Percentiles rank a stretch among this genome's conserved stretches.
Evolutionary conservation across 2,888 invertebrate species (phyloP).

Genomic region (Pammene fasciana): DNA sequence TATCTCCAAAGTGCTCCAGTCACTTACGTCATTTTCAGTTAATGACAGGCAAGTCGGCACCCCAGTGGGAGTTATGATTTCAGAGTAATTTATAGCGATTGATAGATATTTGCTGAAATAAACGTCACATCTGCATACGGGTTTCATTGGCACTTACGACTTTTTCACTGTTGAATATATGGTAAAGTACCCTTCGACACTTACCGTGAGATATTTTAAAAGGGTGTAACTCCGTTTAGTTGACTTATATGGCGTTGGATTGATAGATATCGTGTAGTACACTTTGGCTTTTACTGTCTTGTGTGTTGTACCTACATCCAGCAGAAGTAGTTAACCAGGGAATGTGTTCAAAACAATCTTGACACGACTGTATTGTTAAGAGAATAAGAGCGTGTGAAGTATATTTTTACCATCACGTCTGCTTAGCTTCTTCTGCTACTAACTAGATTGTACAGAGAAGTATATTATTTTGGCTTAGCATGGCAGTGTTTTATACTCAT

Average conservation of each 20-base stretch:
- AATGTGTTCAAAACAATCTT: too few species aligned
- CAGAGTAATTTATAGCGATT: conserved; percentile 32
- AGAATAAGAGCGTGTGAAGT: too few species aligned
- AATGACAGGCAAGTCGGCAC: not conserved
- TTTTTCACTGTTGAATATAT: not conserved
- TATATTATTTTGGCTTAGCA: not conserved
- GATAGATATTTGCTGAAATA: conserved; percentile 23
- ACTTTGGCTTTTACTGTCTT: not conserved
- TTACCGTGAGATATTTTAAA: conserved; percentile 15
- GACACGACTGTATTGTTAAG: too few species aligned
- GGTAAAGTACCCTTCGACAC: conserved; percentile 33
- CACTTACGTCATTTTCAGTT: not conserved
- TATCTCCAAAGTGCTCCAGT: not conserved
- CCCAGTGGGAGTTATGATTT: conserved; percentile 43
- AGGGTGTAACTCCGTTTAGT: conserved; percentile 7
- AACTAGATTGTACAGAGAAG: too few species aligned
- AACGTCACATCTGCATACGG: not conserved
- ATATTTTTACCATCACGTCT: too few species aligned
- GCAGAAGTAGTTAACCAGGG: too few species aligned
- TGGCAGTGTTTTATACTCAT: not conserved
- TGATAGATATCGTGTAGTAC: conserved; percentile 7
- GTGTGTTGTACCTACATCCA: not conserved
- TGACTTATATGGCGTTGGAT: conserved; percentile 2
- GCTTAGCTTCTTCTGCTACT: too few species aligned
- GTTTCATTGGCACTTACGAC: not conserved